A percentile compares a stretch with the other conserved stretches of the same genome.
phyloP scores from a whole-genome alignment of 2,113 vertebrate genomes.

The Corapipo altera region DNA sequence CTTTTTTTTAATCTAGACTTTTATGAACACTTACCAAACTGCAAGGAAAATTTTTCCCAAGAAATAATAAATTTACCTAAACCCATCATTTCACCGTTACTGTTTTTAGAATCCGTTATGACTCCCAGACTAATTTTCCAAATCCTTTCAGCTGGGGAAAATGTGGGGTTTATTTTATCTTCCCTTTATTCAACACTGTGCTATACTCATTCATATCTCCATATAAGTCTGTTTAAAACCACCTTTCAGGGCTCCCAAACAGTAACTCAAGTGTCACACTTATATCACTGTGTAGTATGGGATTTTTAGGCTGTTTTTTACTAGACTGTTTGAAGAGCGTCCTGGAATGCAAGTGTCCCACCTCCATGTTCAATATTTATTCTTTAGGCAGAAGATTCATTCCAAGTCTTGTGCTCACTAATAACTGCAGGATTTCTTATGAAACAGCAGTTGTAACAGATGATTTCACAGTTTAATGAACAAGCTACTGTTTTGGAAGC shows the following conservation, averaged over 20 bases:
- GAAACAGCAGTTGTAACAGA: background rate
- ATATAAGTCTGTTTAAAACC: background rate
- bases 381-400: background rate
- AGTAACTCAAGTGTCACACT: background rate
- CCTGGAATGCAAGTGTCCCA: background rate
- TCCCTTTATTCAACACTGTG: background rate
- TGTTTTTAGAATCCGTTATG: background rate
- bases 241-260: background rate
- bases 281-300: background rate
- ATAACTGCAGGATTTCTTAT: background rate
- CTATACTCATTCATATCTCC: background rate
- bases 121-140: background rate
- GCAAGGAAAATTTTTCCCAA: background rate
- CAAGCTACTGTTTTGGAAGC: background rate
- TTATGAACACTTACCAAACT: background rate
- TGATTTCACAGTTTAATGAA: background rate
- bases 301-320: background rate
- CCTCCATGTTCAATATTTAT: background rate
- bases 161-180: background rate
- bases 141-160: background rate
- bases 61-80: background rate
- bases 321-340: background rate
- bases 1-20: background rate
- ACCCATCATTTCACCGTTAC: rapidly evolving
- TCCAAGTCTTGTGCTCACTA: background rate